A percentile compares a stretch with the other conserved stretches of the same genome.
phyloP scores from a whole-genome alignment of 2,797 vertebrate species.

The Crenichthys baileyi region DNA sequence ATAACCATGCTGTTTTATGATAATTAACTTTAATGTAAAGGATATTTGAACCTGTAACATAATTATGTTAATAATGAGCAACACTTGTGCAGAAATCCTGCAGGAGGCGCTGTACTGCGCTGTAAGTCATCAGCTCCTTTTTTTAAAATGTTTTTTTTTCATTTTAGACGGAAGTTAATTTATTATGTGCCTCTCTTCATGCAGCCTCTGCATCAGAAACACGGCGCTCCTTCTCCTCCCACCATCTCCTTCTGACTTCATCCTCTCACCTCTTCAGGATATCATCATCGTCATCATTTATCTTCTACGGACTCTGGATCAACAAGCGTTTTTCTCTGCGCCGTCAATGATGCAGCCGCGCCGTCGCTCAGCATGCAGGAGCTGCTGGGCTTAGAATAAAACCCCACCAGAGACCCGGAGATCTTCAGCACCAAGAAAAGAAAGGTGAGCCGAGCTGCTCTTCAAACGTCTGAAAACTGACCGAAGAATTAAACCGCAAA shows the following conservation, averaged over 20 bases:
- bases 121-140: neutral
- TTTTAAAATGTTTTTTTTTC: constrained; percentile 39
- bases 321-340: no score
- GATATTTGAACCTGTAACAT: no score
- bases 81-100: neutral
- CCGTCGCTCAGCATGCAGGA: constrained; percentile 2
- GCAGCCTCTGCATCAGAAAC: neutral
- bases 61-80: neutral
- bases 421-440: neutral
- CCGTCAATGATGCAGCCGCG: constrained; percentile 37
- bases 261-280: no score
- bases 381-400: constrained; percentile 46
- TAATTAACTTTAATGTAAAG: no score
- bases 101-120: constrained; percentile 9
- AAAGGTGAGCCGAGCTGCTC: constrained; percentile 39
- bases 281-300: neutral
- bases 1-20: no score
- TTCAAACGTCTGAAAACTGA: neutral
- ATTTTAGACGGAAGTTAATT: constrained; percentile 4
- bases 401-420: neutral
- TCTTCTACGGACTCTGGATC: no score
- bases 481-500: neutral
- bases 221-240: neutral
- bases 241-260: neutral
- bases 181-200: neutral